Evolutionary conservation across 2,888 invertebrate species (phyloP).

Genomic region (Drosophila meridionalis): DNA sequence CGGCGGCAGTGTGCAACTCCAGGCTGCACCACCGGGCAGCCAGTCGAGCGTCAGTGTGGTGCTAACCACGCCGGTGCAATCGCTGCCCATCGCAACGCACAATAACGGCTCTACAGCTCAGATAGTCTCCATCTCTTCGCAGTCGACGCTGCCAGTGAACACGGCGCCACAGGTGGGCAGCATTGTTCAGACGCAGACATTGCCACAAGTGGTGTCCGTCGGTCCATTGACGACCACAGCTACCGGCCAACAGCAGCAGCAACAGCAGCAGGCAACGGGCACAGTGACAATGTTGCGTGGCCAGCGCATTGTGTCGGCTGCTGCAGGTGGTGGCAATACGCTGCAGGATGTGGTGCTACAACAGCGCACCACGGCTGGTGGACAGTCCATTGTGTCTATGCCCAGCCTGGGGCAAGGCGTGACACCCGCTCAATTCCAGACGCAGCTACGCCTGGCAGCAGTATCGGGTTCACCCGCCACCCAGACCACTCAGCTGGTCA

Average conservation of each 20-base stretch:
- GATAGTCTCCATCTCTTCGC: conserved; percentile 84
- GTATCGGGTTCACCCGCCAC: conserved; percentile 66
- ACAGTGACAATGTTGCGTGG: conserved; percentile 83
- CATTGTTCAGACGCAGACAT: conserved; percentile 83
- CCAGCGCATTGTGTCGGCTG: conserved; percentile 83
- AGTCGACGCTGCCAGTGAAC: conserved; percentile 78
- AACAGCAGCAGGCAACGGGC: conserved; percentile 66
- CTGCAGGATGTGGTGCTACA: conserved; percentile 84
- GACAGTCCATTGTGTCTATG: conserved; percentile 85
- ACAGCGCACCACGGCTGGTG: conserved; percentile 83
- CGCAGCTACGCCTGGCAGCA: conserved; percentile 83
- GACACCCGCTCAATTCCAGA: conserved; percentile 82
- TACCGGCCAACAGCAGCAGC: conserved; percentile 66
- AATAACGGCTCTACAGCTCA: conserved; percentile 75
- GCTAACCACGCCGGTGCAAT: conserved; percentile 84
- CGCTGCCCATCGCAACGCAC: conserved; percentile 76
- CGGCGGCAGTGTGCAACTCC: conserved; percentile 69
- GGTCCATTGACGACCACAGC: conserved; percentile 85
- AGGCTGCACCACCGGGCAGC: conserved; percentile 66
- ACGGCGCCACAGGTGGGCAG: conserved; percentile 80
- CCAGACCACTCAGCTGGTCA: conserved; percentile 82
- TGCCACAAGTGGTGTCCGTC: conserved; percentile 85
- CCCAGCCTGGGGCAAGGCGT: conserved; percentile 82
- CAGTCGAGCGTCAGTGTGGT: conserved; percentile 84
- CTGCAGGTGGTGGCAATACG: conserved; percentile 69